Conservation (phyloP, 1,140 invertebrate species). For the Drosophila ogumai region DNA sequence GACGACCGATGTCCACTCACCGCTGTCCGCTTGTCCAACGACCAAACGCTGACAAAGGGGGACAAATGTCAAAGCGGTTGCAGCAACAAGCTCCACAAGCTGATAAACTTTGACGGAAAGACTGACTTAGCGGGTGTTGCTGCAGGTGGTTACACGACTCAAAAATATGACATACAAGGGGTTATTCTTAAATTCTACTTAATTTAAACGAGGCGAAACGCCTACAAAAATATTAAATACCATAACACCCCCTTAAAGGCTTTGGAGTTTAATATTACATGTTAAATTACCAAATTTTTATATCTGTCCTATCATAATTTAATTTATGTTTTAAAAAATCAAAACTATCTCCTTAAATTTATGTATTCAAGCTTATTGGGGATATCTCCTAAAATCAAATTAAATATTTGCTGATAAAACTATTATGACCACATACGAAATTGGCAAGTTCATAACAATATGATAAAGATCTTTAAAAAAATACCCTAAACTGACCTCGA, state of each 20-base stretch:
- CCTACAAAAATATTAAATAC: no score
- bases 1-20: constrained; percentile 2
- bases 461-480: constrained; percentile 1
- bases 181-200: background rate
- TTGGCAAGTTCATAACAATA: constrained; percentile 4
- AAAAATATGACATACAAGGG: background rate
- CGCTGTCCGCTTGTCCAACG: background rate
- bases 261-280: no score
- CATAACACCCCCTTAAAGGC: no score
- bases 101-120: constrained; percentile 22
- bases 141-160: constrained; percentile 12
- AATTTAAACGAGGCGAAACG: no score
- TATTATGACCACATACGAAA: background rate
- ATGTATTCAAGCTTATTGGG: background rate
- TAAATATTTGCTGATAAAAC: constrained; percentile 5
- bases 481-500: background rate
- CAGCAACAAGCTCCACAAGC: constrained; percentile 40
- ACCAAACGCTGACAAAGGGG: constrained; percentile 35
- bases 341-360: background rate
- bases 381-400: background rate
- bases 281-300: background rate
- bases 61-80: constrained; percentile 52
- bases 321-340: background rate
- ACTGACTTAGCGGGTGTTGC: constrained; percentile 11
- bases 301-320: background rate